Conservation (phyloP, 2,888 invertebrate genomes). For the Xanthostigma xanthostigma region DNA sequence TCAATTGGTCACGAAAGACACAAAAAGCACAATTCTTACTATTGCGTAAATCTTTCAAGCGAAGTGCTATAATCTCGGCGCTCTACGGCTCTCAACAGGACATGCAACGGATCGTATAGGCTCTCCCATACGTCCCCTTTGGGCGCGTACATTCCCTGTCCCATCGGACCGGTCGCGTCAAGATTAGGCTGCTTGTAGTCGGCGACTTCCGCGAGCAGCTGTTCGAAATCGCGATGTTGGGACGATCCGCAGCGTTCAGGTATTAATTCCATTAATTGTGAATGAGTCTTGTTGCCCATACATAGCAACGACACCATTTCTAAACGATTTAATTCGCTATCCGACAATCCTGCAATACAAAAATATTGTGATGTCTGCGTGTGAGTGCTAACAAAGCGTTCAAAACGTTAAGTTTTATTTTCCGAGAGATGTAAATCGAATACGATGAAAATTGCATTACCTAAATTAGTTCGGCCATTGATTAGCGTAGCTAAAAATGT, state of each 20-base stretch:
- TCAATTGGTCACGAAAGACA: conserved; percentile 1
- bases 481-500: conserved; percentile 82
- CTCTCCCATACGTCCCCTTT: conserved; percentile 80
- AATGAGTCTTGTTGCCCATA: conserved; percentile 90
- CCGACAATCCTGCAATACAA: conserved; percentile 34
- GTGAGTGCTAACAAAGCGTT: too few species aligned
- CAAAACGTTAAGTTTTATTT: too few species aligned
- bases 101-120: conserved; percentile 88
- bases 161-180: conserved; percentile 57
- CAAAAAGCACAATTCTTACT: conserved; percentile 40
- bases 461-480: conserved; percentile 75
- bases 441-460: conserved; percentile 24
- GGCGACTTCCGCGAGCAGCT: conserved; percentile 55
- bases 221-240: conserved; percentile 77
- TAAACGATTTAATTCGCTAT: conserved; percentile 48
- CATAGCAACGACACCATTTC: conserved; percentile 90
- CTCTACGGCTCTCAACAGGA: conserved; percentile 79
- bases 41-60: conserved; percentile 82
- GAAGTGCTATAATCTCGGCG: conserved; percentile 85
- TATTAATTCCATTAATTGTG: conserved; percentile 87
- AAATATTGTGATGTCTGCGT: neutral
- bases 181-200: conserved; percentile 66
- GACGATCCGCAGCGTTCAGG: conserved; percentile 91
- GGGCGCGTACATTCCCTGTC: conserved; percentile 78
- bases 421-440: neutral